Conservation (phyloP, 2,797 vertebrate genomes). For the Falco naumanni region DNA sequence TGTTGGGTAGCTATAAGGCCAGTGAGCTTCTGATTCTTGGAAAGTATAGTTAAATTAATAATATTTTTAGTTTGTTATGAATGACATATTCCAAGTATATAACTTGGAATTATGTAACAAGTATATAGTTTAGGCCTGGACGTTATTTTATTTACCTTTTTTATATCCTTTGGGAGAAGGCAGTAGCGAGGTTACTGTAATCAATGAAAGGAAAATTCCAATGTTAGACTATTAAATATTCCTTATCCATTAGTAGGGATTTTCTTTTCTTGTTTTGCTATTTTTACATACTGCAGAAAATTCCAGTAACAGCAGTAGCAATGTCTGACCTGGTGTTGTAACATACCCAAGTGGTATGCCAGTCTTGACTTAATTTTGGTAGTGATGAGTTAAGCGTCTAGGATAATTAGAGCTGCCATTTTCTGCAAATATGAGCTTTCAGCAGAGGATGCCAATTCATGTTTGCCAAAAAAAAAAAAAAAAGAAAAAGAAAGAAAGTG, state of each 20-base stretch:
- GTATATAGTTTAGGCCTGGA: background rate
- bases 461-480: background rate
- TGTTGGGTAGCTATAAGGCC: background rate
- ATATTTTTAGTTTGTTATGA: background rate
- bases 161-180: background rate
- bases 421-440: slow-evolving; percentile 10
- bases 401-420: slow-evolving; percentile 35
- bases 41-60: background rate
- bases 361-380: slow-evolving; percentile 34
- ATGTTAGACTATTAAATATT: background rate
- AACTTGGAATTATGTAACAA: background rate
- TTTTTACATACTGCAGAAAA: background rate
- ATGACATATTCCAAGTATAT: background rate
- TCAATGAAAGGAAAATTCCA: background rate
- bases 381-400: background rate
- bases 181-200: background rate
- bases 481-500: background rate
- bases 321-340: slow-evolving; percentile 29
- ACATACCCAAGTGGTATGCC: slow-evolving; percentile 12
- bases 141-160: background rate
- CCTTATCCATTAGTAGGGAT: background rate
- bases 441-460: background rate
- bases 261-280: slow-evolving; percentile 24
- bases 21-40: background rate
- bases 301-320: slow-evolving; percentile 22